phyloP scores from a whole-genome alignment of 1,140 invertebrate species.

The Agrypnia vestita region DNA sequence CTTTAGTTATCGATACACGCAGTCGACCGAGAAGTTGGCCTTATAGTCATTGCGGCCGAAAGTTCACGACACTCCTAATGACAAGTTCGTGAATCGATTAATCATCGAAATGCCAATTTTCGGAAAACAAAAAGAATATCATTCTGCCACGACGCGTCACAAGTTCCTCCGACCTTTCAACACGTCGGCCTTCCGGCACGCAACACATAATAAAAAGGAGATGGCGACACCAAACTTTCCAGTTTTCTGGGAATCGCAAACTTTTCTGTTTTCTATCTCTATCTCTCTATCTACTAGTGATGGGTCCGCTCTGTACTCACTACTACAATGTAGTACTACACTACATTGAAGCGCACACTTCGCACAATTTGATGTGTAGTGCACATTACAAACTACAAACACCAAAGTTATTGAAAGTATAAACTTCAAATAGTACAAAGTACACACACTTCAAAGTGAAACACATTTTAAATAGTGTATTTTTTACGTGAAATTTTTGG shows the following conservation, averaged over 20 bases:
- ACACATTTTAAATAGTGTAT: too few species aligned
- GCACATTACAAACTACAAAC: too few species aligned
- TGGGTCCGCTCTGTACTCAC: too few species aligned
- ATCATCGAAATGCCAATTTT: constrained; percentile 60
- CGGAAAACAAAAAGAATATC: constrained; percentile 40
- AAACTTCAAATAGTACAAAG: too few species aligned
- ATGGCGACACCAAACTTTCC: neutral
- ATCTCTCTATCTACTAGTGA: too few species aligned
- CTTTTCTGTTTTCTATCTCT: too few species aligned
- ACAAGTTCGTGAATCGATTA: constrained; percentile 45
- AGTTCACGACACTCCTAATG: constrained; percentile 41
- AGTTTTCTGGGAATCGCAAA: neutral
- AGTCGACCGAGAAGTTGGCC: constrained; percentile 3
- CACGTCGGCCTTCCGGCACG: constrained; percentile 8
- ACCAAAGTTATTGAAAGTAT: too few species aligned
- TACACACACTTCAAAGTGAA: too few species aligned
- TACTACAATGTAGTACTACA: too few species aligned
- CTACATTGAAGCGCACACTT: too few species aligned
- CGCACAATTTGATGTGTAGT: too few species aligned
- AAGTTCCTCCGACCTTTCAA: constrained; percentile 9
- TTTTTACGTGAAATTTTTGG: too few species aligned
- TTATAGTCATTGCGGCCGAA: constrained; percentile 25
- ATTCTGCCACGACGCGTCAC: constrained; percentile 39
- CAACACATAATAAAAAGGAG: constrained; percentile 42
- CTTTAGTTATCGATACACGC: constrained; percentile 24